phyloP scores from a whole-genome alignment of 2,888 invertebrate genomes.

The Megastigmus dorsalis region DNA sequence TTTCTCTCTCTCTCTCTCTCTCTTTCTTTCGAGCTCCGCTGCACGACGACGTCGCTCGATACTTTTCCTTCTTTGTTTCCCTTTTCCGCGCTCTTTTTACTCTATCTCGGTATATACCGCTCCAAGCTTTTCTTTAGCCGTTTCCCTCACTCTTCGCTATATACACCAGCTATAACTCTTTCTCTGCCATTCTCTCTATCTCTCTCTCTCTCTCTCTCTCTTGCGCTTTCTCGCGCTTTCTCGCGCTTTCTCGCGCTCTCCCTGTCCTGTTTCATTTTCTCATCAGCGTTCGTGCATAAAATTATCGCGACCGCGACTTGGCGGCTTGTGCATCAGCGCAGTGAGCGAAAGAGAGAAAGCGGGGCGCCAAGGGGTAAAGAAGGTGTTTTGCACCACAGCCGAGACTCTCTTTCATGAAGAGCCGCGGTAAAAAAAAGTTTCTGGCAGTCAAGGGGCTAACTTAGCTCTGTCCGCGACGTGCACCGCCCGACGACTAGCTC shows the following conservation, averaged over 20 bases:
- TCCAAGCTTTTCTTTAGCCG: background rate
- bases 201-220: background rate
- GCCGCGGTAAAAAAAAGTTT: constrained; percentile 32
- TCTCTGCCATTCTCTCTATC: too few relatives aligned
- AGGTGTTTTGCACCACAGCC: background rate
- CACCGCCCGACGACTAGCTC: background rate
- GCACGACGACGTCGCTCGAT: background rate
- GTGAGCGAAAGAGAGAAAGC: too few relatives aligned
- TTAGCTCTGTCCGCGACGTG: constrained; percentile 11
- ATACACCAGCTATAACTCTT: too few relatives aligned
- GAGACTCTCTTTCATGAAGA: constrained; percentile 7
- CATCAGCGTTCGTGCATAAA: constrained; percentile 23
- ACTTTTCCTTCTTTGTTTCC: background rate
- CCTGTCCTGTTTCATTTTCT: constrained; percentile 15
- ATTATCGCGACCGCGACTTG: constrained; percentile 26
- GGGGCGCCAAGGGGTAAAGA: background rate
- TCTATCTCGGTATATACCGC: too few relatives aligned
- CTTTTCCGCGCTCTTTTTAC: background rate
- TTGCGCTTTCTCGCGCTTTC: background rate
- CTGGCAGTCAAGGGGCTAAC: constrained; percentile 32
- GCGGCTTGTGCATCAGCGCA: too few relatives aligned
- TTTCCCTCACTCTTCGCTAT: background rate
- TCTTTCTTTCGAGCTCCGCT: too few relatives aligned
- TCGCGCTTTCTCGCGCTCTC: background rate
- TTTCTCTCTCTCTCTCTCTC: constrained; percentile 1